Conservation (phyloP, 1,140 invertebrate genomes). For the Idris sp. region DNA sequence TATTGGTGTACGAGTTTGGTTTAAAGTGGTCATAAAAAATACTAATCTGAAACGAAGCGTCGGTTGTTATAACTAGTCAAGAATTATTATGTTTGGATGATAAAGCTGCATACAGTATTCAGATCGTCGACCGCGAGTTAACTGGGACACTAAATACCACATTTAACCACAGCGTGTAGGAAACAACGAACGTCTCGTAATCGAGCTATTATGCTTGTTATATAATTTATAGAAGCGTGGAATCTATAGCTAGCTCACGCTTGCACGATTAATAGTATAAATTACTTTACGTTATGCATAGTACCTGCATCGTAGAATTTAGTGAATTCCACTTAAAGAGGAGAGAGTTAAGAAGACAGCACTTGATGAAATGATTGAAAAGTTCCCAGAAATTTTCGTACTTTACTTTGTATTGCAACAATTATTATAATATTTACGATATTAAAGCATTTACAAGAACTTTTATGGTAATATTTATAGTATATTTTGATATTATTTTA, state of each 20-base stretch:
- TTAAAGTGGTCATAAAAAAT: no score
- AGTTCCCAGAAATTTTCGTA: no score
- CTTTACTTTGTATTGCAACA: no score
- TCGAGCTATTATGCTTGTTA: slow-evolving; percentile 54
- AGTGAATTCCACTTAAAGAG: slow-evolving; percentile 8
- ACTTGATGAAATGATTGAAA: no score
- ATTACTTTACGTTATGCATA: slow-evolving; percentile 37
- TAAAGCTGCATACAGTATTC: slow-evolving; percentile 40
- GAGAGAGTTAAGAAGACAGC: slow-evolving; percentile 21
- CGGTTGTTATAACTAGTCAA: not conserved
- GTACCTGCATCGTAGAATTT: slow-evolving; percentile 9
- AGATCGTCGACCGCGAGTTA: slow-evolving; percentile 55
- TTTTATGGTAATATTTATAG: no score
- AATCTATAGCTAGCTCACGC: slow-evolving; percentile 32
- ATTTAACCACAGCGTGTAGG: slow-evolving; percentile 44
- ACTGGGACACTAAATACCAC: slow-evolving; percentile 57
- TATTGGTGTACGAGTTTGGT: no score
- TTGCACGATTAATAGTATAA: slow-evolving; percentile 42
- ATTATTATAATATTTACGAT: no score
- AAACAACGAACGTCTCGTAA: slow-evolving; percentile 46
- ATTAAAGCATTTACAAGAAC: no score
- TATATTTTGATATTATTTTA: no score
- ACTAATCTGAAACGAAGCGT: no score
- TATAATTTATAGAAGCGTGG: slow-evolving; percentile 47
- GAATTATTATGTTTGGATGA: slow-evolving; percentile 13